Evolutionary conservation across 1,140 invertebrate genomes (phyloP), one percentile per base, ranked within the genome.

Genomic region (Meteorus sp.): DNA sequence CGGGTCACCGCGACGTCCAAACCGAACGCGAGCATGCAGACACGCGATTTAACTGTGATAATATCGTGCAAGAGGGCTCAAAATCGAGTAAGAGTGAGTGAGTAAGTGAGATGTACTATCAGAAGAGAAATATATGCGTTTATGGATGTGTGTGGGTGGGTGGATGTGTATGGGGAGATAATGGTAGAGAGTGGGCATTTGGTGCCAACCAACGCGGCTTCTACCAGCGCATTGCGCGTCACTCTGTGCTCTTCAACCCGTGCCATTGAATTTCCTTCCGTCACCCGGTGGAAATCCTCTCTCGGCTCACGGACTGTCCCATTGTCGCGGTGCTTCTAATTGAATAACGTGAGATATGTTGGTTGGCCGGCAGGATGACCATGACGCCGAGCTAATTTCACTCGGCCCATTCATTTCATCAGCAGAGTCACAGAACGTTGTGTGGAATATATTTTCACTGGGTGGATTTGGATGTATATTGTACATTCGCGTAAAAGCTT

Each of bases 311-410:
- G 11, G 19, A 52, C 35, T 43, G 9, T 44, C 41, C 48, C 35
- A 56, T 50, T 59, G 56, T 56, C 47, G 29, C 54, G 37, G 44
- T 33, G 15, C 31, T 55, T 61, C 54, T 61, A 61, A 61, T 61
- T 61, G 47, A 61, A 61, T 61, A 56, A 61, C 54, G 59, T 61
- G 59, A 56, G 59, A 61, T 56, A 61, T 52, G 59, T 52, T 52
- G 47, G 48, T 13, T n/a, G 27, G 13, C 35, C 44, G 20, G 20
- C 23, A 53, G 54, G 45, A 61, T 61, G 54, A 60, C 59, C 53
- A 41, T 51, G 15, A 35, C 54, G 47, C 8, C 23, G 25, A 43
- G 31, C 29, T 61, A 61, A 56, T 56, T 52, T 56, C 47, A 13
- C 53, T 43, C n/a, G 35, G 35, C 17, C 52, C 27, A 57, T 50